Evolutionary conservation across 2,797 vertebrate genomes (phyloP).

Genomic region (Chaetophractus vellerosus): DNA sequence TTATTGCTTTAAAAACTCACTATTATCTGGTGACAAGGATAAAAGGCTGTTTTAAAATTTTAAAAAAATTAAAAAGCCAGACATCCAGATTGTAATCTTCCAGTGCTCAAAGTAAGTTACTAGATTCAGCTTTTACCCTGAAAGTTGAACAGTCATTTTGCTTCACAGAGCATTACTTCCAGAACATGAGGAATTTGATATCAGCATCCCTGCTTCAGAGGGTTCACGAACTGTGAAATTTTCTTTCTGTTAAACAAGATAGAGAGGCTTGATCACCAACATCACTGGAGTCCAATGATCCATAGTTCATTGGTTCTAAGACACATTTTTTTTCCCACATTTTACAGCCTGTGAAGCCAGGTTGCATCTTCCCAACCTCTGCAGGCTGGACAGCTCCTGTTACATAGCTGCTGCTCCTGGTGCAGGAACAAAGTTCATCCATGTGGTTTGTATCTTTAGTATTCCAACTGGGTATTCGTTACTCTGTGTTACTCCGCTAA

Average conservation of each 20-base stretch:
- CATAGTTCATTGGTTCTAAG: neutral
- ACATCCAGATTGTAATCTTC: neutral
- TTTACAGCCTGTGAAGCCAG: neutral
- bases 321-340: neutral
- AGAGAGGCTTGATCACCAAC: neutral
- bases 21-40: neutral
- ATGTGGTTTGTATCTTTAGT: neutral
- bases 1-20: neutral
- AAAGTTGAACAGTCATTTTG: neutral
- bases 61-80: neutral
- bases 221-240: neutral
- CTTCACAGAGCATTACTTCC: neutral
- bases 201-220: neutral
- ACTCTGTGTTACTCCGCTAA: neutral
- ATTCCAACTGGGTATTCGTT: neutral
- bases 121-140: neutral
- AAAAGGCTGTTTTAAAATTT: neutral
- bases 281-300: conserved; percentile 8
- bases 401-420: neutral
- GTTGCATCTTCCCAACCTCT: neutral
- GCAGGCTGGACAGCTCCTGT: neutral
- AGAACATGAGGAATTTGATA: neutral
- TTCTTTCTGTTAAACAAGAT: conserved; percentile 3
- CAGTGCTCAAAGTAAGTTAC: neutral
- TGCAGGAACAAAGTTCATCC: neutral